Base-by-base conservation (phyloP, 1,140 invertebrate genomes). In the Cylas formicarius region DNA sequence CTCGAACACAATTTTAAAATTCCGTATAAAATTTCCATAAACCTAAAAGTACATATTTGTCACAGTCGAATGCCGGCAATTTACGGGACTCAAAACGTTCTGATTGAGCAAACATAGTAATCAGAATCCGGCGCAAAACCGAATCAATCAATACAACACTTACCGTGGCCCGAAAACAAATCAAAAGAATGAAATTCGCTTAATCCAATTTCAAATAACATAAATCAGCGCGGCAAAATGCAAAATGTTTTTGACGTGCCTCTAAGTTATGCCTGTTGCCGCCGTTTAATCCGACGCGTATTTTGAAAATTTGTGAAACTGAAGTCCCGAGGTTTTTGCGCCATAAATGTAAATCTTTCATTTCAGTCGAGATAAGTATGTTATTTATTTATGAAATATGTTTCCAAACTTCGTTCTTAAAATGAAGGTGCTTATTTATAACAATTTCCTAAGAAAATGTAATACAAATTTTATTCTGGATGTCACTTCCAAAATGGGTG, bases 141-240 rank as follows among this genome's bases (percentile, higher is more conserved):
- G 36, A 49, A 52, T 55, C 53, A 55, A 55, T 55, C 53, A 52
- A 55, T 57, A 57, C 51, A 37, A 44, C 49, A 44, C 45, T 50
- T 52, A 55, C 43, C 38, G 43, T 37, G 34, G 41, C 46, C 33
- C 32, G 49, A 52, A 53, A 53, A 53, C 52, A 53, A 57, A 52
- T 55, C 55, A 50, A 51, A 42, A 48, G 48, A 55, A 52, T 44
- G 52, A 48, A n/a, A 55, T 57, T 55, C 44, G 45, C 52, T 40
- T 47, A 57, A 57, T 47, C 55, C 55, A 57, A 57, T 57, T 57
- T 52, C 52, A 50, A 57, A 55, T 44, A 52, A 49, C 49, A 57
- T 57, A 57, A 57, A 57, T 57, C 55, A 57, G 34, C 27, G 3
- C n/a, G n/a, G n/a, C 13, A 26, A 44, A 52, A 55, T 55, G 49